A percentile compares a stretch with the other conserved stretches of the same genome.
Conservation (phyloP, 2,113 vertebrate genomes). For the Noturus placidus region DNA sequence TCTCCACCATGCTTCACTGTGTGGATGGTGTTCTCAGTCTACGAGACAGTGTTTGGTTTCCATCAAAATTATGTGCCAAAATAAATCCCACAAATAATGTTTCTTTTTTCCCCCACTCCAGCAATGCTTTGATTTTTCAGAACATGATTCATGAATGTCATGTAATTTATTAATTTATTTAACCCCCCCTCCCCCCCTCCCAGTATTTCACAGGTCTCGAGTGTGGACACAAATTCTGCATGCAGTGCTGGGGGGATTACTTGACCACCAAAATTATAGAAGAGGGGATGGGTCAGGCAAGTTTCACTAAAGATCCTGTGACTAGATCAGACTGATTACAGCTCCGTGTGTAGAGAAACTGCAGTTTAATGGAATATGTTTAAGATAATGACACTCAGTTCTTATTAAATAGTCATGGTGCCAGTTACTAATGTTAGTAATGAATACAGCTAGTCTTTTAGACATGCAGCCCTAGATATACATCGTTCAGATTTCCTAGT, state of each 20-base stretch:
- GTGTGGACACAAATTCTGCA: conserved; percentile 99
- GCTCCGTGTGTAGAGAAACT: not conserved
- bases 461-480: not conserved
- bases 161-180: not conserved
- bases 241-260: conserved; percentile 99
- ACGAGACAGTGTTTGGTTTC: too few relatives aligned
- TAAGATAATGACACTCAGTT: too few relatives aligned
- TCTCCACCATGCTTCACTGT: not conserved
- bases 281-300: conserved; percentile 99
- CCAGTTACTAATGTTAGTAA: not conserved
- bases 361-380: too few relatives aligned
- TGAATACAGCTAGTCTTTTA: not conserved
- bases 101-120: too few relatives aligned
- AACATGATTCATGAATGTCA: not conserved
- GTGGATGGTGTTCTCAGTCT: not conserved
- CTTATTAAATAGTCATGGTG: too few relatives aligned
- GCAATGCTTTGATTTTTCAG: not conserved
- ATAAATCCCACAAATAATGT: too few relatives aligned
- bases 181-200: not conserved
- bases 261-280: conserved; percentile 99
- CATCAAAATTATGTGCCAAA: too few relatives aligned
- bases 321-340: not conserved
- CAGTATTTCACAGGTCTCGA: conserved; percentile 99
- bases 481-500: not conserved
- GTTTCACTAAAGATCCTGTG: not conserved